Base-by-base conservation (phyloP, 2,888 invertebrate genomes). In the Apotomis turbidana region DNA sequence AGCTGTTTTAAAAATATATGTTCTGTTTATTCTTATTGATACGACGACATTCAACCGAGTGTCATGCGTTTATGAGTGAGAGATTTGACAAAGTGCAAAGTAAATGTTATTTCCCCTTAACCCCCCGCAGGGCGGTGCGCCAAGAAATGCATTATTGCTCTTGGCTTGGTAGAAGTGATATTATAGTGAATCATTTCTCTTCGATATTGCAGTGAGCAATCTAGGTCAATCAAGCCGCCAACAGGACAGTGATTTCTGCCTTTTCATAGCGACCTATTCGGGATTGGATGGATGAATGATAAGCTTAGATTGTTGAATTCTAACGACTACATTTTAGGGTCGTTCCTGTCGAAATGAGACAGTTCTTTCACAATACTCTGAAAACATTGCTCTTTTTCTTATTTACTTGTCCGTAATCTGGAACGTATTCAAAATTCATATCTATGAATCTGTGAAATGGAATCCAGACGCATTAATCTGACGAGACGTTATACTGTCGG, bases 111-210 rank as follows among this genome's bases (percentile, higher is more conserved):
- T 87, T 85, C 81, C 82, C 81, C 78, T 80, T 76, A 67, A 76
- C 76, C 74, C 74, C 76, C 76, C 75, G 70, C 77, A 69, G 76
- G 90, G 90, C 90, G 87, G 68, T 70, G 64, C 78, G 91, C 91
- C 91, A 91, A 85, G 80, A 77, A 78, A 77, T 78, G 80, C 84
- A 88, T 88, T 87, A 85, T 82, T 82, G 79, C 76, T 78, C 79
- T 81, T 76, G 83, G 85, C 79, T 81, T 76, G 83, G 85, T 82
- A 77, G 78, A 78, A 79, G 78, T 80, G 81, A 77, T 78, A 76
- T 72, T 77, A 72, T 68, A 76, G 57, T 79, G 77, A 76, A 80
- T 81, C 77, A 76, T 76, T 83, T 81, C 87, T 66, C 60, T 63
- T 51, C 49, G 41, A 71, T 71, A 67, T 51, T 49, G 55, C 15